A percentile compares a stretch with the other conserved stretches of the same genome.
These are phyloP conservation scores for Oeneis ivallda DNA, from an alignment of 2,888 invertebrate species.

Conservation along the genomic window DNA sequence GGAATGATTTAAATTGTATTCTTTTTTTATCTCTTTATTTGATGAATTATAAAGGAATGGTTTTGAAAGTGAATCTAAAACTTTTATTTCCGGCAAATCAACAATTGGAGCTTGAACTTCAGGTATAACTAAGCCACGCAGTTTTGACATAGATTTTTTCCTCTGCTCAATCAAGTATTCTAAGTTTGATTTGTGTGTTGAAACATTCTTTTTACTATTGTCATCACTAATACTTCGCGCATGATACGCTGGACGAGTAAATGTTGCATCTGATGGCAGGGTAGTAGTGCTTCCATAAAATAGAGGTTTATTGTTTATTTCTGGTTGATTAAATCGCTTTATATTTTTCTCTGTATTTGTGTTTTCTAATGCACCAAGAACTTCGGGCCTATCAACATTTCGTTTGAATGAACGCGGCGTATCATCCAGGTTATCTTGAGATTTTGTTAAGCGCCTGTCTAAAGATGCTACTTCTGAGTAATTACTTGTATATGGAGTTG, in stretches of 20 bases:
- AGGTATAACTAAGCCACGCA: constrained; percentile 94
- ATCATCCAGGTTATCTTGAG: constrained; percentile 79
- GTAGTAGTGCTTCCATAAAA: constrained; percentile 76
- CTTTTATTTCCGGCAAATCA: constrained; percentile 92
- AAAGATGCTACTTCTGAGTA: constrained; percentile 66
- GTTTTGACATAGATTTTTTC: constrained; percentile 90
- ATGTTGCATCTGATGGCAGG: constrained; percentile 61
- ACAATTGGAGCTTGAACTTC: constrained; percentile 85
- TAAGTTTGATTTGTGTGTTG: constrained; percentile 84
- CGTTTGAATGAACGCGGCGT: constrained; percentile 67
- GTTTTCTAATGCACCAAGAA: constrained; percentile 77
- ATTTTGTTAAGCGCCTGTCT: constrained; percentile 74
- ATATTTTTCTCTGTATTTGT: constrained; percentile 52
- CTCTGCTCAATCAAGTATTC: constrained; percentile 91
- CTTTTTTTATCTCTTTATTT: constrained; percentile 56
- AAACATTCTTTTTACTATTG: constrained; percentile 61
- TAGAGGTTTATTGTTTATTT: constrained; percentile 62
- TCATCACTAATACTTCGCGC: constrained; percentile 73
- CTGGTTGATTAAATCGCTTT: constrained; percentile 39
- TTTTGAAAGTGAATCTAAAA: constrained; percentile 82
- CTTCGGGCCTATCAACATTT: constrained; percentile 69
- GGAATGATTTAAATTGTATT: constrained; percentile 54
- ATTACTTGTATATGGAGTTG: constrained; percentile 53
- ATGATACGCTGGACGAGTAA: constrained; percentile 63
- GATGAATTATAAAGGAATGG: constrained; percentile 69